Percentiles rank a stretch among this genome's conserved stretches.
Evolutionary conservation across 2,797 vertebrate species (phyloP).

Genomic region (Chaunax sp.): DNA sequence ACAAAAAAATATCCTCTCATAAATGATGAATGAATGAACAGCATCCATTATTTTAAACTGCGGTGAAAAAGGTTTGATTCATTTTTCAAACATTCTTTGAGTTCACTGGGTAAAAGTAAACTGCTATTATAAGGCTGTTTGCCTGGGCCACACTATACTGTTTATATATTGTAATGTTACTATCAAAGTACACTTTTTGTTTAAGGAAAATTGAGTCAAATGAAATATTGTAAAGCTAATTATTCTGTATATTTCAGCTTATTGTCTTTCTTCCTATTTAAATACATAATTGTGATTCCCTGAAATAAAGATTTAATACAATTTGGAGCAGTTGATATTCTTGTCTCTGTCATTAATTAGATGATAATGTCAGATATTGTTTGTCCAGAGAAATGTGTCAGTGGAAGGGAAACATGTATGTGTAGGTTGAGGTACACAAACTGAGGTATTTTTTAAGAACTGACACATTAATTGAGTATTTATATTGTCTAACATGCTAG

Average conservation of each 20-base stretch:
- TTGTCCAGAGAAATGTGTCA: too few species aligned
- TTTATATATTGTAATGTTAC: constrained; percentile 43
- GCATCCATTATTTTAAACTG: constrained; percentile 7
- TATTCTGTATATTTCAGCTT: constrained; percentile 42
- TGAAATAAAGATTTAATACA: constrained; percentile 44
- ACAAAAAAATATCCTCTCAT: neutral
- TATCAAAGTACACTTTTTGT: constrained; percentile 37
- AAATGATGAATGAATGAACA: constrained; percentile 46
- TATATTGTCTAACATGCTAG: too few species aligned
- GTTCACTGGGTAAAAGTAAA: constrained; percentile 36
- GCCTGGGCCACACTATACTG: constrained; percentile 37
- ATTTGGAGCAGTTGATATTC: neutral
- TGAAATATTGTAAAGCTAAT: constrained; percentile 23
- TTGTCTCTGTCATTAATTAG: constrained; percentile 12
- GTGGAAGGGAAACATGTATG: too few species aligned
- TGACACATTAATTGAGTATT: too few species aligned
- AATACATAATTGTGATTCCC: constrained; percentile 48
- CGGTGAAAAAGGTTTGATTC: constrained; percentile 11
- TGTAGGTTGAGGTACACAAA: too few species aligned
- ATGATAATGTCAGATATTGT: too few species aligned
- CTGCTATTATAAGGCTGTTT: constrained; percentile 44
- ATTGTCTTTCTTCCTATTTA: constrained; percentile 47
- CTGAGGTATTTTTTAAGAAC: too few species aligned
- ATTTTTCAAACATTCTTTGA: constrained; percentile 41
- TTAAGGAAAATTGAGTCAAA: constrained; percentile 10